Conservation (phyloP, 2,113 vertebrate genomes). For the Oreochromis spilurus region DNA sequence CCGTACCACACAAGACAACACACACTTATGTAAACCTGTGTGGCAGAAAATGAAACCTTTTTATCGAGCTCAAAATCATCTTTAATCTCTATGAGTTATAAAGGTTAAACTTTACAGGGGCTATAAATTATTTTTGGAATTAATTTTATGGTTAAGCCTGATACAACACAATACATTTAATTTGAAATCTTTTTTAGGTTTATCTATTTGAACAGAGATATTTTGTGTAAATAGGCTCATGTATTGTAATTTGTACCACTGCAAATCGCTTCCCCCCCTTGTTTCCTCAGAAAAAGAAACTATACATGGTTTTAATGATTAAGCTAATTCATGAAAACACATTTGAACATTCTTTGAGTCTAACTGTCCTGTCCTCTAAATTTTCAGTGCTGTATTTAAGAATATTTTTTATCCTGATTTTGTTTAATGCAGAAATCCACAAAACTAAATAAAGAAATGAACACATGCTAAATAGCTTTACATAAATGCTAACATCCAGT, state of each 20-base stretch:
- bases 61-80: neutral
- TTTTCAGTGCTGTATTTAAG: neutral
- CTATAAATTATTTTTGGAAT: neutral
- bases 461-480: neutral
- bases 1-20: neutral
- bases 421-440: neutral
- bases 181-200: neutral
- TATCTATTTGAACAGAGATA: neutral
- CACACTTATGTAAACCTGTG: neutral
- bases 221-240: neutral
- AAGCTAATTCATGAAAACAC: neutral
- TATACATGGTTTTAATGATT: neutral
- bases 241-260: neutral
- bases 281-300: neutral
- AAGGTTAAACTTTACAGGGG: neutral
- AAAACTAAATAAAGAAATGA: neutral
- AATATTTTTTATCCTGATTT: neutral
- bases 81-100: neutral
- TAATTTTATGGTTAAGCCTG: neutral
- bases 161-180: neutral
- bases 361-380: neutral
- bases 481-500: neutral
- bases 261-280: accelerated
- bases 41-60: neutral
- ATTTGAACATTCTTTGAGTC: neutral